phyloP scores from a whole-genome alignment of 2,113 vertebrate species.

The Sinocyclocheilus grahami region DNA sequence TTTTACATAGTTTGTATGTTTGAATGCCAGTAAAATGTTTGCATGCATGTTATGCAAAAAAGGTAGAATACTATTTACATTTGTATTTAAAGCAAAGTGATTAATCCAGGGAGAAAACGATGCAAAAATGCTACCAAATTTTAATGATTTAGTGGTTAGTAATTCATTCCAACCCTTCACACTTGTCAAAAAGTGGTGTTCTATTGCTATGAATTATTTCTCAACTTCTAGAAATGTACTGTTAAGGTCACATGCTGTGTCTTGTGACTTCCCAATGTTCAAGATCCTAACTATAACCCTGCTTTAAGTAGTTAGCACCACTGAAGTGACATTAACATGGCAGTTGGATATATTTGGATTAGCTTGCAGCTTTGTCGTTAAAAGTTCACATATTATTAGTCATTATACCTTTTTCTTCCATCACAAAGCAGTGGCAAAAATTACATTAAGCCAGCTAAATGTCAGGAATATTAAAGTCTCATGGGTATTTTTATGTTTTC shows the following conservation, averaged over 20 bases:
- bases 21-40: neutral
- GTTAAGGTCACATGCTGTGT: neutral
- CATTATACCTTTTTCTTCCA: neutral
- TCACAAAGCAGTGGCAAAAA: neutral
- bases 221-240: neutral
- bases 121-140: neutral
- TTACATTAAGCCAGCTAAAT: neutral
- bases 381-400: slow-evolving; percentile 4
- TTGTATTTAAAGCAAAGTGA: too few species aligned
- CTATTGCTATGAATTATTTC: neutral
- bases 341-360: slow-evolving; percentile 4
- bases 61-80: neutral
- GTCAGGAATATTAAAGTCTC: slow-evolving; percentile 7
- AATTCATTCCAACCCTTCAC: neutral
- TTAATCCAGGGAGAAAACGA: neutral
- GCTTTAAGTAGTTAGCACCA: slow-evolving; percentile 2
- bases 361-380: slow-evolving; percentile 18
- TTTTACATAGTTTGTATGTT: neutral
- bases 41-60: neutral
- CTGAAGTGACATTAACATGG: slow-evolving; percentile 4
- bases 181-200: neutral
- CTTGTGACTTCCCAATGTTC: neutral
- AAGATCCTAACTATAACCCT: slow-evolving; percentile 30
- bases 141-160: neutral
- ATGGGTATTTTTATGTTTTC: neutral